Evolutionary conservation across 2,113 vertebrate genomes (phyloP).

Genomic region (Chionomys nivalis): DNA sequence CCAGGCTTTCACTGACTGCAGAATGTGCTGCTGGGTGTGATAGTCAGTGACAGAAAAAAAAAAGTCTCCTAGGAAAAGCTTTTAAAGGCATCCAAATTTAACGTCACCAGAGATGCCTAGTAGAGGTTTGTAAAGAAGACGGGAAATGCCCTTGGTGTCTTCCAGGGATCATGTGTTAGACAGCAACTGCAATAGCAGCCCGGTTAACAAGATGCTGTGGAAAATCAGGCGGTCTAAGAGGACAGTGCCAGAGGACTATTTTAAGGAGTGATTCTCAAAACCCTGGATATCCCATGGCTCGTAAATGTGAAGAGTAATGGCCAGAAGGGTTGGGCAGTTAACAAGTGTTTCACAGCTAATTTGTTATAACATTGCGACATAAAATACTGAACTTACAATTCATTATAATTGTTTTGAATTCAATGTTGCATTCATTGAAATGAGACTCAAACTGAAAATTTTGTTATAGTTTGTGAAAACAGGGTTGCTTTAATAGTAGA

Average conservation of each 20-base stretch:
- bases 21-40: constrained; percentile 59
- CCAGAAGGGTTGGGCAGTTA: constrained; percentile 6
- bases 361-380: background rate
- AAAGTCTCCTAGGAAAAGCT: constrained; percentile 64
- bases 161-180: constrained; percentile 38
- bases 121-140: constrained; percentile 51
- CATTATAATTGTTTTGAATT: background rate
- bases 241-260: background rate
- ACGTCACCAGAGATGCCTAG: constrained; percentile 60
- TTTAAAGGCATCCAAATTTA: constrained; percentile 59
- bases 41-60: constrained; percentile 65
- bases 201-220: constrained; percentile 51
- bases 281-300: background rate
- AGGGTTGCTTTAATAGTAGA: background rate
- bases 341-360: background rate
- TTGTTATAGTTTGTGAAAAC: background rate
- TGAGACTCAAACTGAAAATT: constrained; percentile 34
- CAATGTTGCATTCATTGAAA: background rate
- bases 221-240: constrained; percentile 27
- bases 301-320: background rate
- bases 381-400: background rate
- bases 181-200: background rate
- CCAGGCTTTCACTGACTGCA: constrained; percentile 58
- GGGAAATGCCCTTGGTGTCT: constrained; percentile 66
- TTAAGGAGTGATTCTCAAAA: background rate